These are phyloP conservation scores for Mimas tiliae DNA, from an alignment of 2,888 invertebrate species.

Conservation along the genomic window DNA sequence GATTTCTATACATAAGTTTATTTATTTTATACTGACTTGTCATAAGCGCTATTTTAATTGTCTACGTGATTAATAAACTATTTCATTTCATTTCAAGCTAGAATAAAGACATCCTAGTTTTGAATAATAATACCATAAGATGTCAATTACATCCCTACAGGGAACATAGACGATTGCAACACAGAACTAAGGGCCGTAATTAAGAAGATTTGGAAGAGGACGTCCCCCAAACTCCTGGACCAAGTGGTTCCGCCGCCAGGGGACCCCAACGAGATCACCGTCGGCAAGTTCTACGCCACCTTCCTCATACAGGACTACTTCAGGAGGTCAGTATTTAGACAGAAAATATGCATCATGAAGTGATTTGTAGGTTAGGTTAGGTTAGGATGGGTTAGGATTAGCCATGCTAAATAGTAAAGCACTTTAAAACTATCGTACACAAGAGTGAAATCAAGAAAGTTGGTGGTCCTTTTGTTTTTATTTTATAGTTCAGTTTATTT, in stretches of 20 bases:
- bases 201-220: slow-evolving; percentile 99
- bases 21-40: too few relatives aligned
- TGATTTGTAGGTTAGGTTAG: slow-evolving; percentile 11
- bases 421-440: not conserved
- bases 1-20: too few relatives aligned
- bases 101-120: not conserved
- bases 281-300: slow-evolving; percentile 99
- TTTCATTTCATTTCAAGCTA: too few relatives aligned
- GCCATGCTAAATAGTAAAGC: not conserved
- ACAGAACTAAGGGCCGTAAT: slow-evolving; percentile 96
- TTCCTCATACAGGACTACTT: slow-evolving; percentile 99
- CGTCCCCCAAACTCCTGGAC: slow-evolving; percentile 96
- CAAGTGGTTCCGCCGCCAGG: slow-evolving; percentile 99
- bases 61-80: too few relatives aligned
- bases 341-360: not conserved
- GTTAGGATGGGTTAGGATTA: slow-evolving; percentile 21
- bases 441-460: not conserved
- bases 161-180: slow-evolving; percentile 98
- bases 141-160: slow-evolving; percentile 42
- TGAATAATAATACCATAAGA: not conserved
- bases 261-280: slow-evolving; percentile 99
- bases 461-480: not conserved
- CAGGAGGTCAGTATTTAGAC: slow-evolving; percentile 84
- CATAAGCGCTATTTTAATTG: too few relatives aligned
- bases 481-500: not conserved